A percentile compares a stretch with the other conserved stretches of the same genome.
These are phyloP conservation scores for Sminthopsis crassicaudata DNA, from an alignment of 2,113 vertebrate genomes.

Conservation along the genomic window DNA sequence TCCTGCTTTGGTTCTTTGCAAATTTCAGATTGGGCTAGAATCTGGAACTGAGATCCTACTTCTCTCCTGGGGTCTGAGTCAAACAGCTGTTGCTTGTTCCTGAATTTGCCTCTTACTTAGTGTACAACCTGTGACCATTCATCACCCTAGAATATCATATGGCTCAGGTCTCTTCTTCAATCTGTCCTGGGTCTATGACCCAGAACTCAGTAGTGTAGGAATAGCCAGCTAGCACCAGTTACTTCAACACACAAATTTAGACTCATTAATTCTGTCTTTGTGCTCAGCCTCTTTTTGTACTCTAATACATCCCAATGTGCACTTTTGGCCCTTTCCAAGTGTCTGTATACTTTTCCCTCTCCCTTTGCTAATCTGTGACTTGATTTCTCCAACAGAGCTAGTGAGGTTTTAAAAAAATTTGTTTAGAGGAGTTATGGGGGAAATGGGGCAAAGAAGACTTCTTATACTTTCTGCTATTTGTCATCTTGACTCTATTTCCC, in stretches of 20 bases:
- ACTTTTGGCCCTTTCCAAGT: neutral
- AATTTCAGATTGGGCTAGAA: neutral
- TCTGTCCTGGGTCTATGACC: neutral
- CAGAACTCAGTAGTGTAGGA: neutral
- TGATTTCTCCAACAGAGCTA: neutral
- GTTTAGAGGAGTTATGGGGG: neutral
- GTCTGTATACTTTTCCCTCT: neutral
- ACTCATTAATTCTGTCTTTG: neutral
- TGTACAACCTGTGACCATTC: neutral
- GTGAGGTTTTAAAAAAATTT: neutral
- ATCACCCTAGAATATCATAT: neutral
- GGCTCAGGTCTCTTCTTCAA: neutral
- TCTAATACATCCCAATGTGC: neutral
- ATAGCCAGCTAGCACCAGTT: neutral
- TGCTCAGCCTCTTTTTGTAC: neutral
- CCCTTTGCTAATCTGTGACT: neutral
- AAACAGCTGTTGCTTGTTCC: neutral
- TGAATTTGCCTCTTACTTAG: neutral
- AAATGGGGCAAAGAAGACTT: neutral
- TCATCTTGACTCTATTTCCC: neutral
- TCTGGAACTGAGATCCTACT: neutral
- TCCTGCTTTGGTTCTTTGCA: neutral
- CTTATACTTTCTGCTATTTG: neutral
- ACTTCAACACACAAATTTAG: neutral
- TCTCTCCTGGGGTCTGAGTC: neutral